These are phyloP conservation scores for Philereme transversata DNA, from an alignment of 2,888 invertebrate species.

Conservation along the genomic window DNA sequence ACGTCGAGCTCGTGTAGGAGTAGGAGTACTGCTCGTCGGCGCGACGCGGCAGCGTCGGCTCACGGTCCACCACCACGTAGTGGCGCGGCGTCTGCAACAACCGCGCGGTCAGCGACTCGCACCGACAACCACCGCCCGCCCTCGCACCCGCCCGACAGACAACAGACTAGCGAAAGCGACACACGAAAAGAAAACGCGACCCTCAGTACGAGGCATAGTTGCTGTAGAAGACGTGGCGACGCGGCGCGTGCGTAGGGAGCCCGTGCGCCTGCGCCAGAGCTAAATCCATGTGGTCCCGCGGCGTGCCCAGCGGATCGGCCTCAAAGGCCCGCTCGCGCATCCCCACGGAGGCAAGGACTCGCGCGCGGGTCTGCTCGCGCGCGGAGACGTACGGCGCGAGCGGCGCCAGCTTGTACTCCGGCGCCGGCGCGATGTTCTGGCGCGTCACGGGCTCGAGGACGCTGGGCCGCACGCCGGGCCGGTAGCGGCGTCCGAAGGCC, in stretches of 20 bases:
- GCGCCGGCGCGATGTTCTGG: slow-evolving; percentile 86
- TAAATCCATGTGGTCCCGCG: slow-evolving; percentile 86
- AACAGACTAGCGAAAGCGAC: slow-evolving; percentile 74
- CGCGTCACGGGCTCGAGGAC: slow-evolving; percentile 83
- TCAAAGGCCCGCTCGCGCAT: slow-evolving; percentile 84
- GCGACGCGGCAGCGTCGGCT: slow-evolving; percentile 86
- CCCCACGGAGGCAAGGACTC: slow-evolving; percentile 84
- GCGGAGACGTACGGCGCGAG: slow-evolving; percentile 88
- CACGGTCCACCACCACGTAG: slow-evolving; percentile 93
- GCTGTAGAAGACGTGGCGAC: slow-evolving; percentile 81
- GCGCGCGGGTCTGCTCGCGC: slow-evolving; percentile 86
- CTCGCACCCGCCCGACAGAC: slow-evolving; percentile 64
- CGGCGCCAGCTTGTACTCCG: slow-evolving; percentile 83
- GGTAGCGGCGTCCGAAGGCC: slow-evolving; percentile 89
- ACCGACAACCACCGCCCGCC: slow-evolving; percentile 57
- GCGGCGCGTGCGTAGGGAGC: slow-evolving; percentile 74
- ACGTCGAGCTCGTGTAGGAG: slow-evolving; percentile 88
- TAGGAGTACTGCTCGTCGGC: slow-evolving; percentile 94
- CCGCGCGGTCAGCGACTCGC: slow-evolving; percentile 67
- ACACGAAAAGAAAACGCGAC: slow-evolving; percentile 57
- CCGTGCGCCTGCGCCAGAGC: slow-evolving; percentile 86
- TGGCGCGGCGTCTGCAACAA: slow-evolving; percentile 94
- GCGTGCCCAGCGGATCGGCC: slow-evolving; percentile 84
- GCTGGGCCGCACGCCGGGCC: slow-evolving; percentile 73
- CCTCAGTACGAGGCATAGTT: slow-evolving; percentile 79